Evolutionary conservation across 2,113 vertebrate species (phyloP).

Genomic region (Zosterops japonicus): DNA sequence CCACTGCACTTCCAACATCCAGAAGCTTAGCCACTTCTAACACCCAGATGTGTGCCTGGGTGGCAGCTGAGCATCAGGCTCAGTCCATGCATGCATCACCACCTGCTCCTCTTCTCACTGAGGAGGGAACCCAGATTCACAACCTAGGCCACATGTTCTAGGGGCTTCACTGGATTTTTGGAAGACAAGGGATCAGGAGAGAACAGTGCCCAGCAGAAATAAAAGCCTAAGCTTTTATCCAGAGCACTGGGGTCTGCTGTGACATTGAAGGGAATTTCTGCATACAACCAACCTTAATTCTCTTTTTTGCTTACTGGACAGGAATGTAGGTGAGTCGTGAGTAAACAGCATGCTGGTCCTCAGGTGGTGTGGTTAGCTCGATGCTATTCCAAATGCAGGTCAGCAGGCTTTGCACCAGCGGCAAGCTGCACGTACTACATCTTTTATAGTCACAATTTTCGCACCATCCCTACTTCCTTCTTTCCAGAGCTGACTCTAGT

Average conservation of each 20-base stretch:
- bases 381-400: neutral
- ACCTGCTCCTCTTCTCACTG: neutral
- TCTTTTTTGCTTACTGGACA: neutral
- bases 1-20: neutral
- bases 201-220: neutral
- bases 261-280: neutral
- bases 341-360: neutral
- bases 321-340: neutral
- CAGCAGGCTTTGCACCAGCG: neutral
- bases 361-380: neutral
- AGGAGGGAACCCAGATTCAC: neutral
- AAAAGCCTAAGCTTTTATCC: neutral
- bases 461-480: neutral
- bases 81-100: rapidly evolving
- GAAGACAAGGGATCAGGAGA: neutral
- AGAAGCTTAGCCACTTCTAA: neutral
- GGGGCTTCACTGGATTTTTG: neutral
- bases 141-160: neutral
- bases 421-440: neutral
- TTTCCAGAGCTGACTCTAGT: neutral
- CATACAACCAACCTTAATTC: neutral
- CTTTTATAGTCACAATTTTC: neutral
- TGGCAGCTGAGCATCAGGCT: neutral
- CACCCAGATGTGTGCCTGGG: neutral
- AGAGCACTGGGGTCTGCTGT: neutral